Evolutionary conservation across 2,888 invertebrate genomes (phyloP).

Genomic region (Didymodactylos carnosus): DNA sequence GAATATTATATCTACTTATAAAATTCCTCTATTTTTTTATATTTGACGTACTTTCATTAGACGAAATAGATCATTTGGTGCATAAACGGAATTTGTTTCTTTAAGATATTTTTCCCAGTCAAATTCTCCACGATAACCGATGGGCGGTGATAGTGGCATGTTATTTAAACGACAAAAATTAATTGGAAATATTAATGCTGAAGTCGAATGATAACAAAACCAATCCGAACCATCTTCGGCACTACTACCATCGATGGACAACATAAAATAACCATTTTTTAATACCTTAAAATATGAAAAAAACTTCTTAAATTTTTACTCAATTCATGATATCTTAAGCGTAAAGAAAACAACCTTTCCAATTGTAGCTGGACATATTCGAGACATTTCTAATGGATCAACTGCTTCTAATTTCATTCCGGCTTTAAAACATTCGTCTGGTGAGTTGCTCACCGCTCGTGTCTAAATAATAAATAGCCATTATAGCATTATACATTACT

Average conservation of each 20-base stretch:
- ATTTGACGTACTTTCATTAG: conserved; percentile 31
- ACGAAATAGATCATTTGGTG: conserved; percentile 55
- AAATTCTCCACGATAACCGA: conserved; percentile 48
- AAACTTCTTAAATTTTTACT: too few relatives aligned
- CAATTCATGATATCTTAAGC: background rate
- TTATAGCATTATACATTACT: too few relatives aligned
- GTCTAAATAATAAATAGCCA: too few relatives aligned
- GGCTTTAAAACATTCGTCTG: conserved; percentile 43
- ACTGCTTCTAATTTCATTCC: conserved; percentile 93
- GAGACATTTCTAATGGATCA: conserved; percentile 78
- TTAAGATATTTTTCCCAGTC: conserved; percentile 55
- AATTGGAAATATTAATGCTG: conserved; percentile 79
- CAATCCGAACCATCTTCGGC: conserved; percentile 56
- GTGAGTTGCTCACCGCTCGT: too few relatives aligned
- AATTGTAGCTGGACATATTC: conserved; percentile 82
- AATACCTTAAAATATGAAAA: conserved; percentile 37
- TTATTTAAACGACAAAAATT: conserved; percentile 72
- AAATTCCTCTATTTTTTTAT: background rate
- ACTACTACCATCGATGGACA: conserved; percentile 70
- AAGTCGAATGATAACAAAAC: conserved; percentile 85
- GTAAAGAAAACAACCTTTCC: conserved; percentile 43
- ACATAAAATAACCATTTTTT: conserved; percentile 79
- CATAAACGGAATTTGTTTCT: conserved; percentile 46
- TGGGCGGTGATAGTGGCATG: conserved; percentile 64
- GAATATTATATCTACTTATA: background rate